Base-by-base conservation (phyloP, 2,797 vertebrate genomes). In the Schizopygopsis pylzovi region DNA sequence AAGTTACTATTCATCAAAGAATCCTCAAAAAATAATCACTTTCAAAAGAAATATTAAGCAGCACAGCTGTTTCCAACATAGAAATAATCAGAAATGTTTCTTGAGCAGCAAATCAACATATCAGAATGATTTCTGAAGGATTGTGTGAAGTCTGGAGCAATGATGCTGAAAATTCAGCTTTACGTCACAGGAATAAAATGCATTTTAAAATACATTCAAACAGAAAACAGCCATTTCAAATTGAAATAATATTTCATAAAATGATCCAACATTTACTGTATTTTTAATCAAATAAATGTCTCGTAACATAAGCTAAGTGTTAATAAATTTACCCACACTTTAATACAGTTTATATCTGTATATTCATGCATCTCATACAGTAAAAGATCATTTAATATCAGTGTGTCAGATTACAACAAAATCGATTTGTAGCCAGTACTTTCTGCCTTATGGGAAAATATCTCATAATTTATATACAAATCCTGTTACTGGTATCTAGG, bases 401-500 rank as follows among this genome's bases (percentile, higher is more conserved):
- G n/a, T 20, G 13, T 71, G 67, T 71, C 67, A 59, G 43, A 43
- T 82, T 20, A 82, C 49, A 82, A 5, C 37, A 72, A 56, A 82
- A 43, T 12, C 12, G 49, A 82, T 71, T 41, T 75, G 28, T 16
- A 49, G 16, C 39, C 39, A 25, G 22, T 25, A 83, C 16, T 16
- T 41, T 77, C 67, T 15, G n/a, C 37, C 61, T 54, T 28, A 43
- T 43, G 33, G 45, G 37, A 54, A 77, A 67, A 41, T 41, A 77
- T 39, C n/a, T 25, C 63, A 75, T 81, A 49, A 82, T 82, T 82
- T 47, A 76, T 52, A 65, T 20, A 65, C 71, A 83, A 72, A 82
- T 82, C n/a, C 71, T 59, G n/a, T 41, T 16, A 61, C 54, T 76
- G 13, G 63, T 76, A 75, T 65, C 71, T 61, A 84, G 45, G 39